Percentiles rank a stretch among this genome's conserved stretches.
Conservation (phyloP, 2,888 invertebrate genomes). For the Ormia ochracea region DNA sequence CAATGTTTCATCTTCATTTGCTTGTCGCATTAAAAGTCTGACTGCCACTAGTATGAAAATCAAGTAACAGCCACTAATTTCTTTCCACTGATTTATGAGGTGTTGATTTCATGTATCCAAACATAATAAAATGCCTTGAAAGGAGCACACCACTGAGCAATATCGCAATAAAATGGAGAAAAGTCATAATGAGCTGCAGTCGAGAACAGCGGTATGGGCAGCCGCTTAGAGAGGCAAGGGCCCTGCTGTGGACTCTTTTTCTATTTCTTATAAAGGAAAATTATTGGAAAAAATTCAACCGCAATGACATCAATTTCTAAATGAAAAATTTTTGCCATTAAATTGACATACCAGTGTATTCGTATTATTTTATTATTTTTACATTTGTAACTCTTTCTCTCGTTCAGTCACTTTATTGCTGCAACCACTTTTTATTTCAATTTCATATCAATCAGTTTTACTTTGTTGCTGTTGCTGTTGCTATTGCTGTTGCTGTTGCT, state of each 20-base stretch:
- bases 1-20: conserved; percentile 39
- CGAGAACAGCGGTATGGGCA: background rate
- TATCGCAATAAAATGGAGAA: conserved; percentile 29
- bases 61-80: conserved; percentile 47
- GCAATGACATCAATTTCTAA: conserved; percentile 59
- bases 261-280: background rate
- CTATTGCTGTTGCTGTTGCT: too few relatives aligned
- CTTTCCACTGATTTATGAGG: conserved; percentile 54
- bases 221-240: conserved; percentile 21
- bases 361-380: too few relatives aligned
- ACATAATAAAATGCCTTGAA: conserved; percentile 35
- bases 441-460: conserved; percentile 50
- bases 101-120: conserved; percentile 61
- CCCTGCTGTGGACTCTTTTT: conserved; percentile 6
- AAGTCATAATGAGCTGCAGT: conserved; percentile 43
- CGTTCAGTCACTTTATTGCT: conserved; percentile 31
- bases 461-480: background rate
- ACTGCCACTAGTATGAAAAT: conserved; percentile 15
- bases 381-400: background rate
- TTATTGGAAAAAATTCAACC: conserved; percentile 27
- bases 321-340: conserved; percentile 45
- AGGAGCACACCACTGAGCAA: background rate
- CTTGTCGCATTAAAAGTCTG: background rate
- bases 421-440: conserved; percentile 49
- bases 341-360: conserved; percentile 34